Percentiles rank a stretch among this genome's conserved stretches.
Evolutionary conservation across 2,797 vertebrate species (phyloP).

Genomic region (Phoxinus dragarum): DNA sequence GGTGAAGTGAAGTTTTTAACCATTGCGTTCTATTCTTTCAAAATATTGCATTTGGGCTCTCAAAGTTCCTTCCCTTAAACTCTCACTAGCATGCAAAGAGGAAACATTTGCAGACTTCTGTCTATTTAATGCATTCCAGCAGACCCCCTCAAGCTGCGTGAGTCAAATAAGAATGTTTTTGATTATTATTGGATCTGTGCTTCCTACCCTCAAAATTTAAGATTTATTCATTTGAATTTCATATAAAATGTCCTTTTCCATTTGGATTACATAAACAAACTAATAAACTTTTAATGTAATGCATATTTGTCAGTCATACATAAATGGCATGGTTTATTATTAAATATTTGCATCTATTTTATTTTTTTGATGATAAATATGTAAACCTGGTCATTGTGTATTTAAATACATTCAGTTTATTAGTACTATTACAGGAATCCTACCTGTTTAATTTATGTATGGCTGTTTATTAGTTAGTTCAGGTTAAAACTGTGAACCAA

Average conservation of each 20-base stretch:
- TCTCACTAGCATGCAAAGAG: conserved; percentile 32
- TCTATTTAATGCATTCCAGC: conserved; percentile 43
- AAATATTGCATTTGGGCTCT: conserved; percentile 26
- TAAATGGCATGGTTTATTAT: neutral
- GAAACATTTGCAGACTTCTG: conserved; percentile 16
- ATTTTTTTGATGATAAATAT: neutral
- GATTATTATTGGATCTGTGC: conserved; percentile 21
- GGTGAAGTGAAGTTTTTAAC: conserved; percentile 14
- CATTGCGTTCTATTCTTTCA: neutral
- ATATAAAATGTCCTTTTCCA: neutral
- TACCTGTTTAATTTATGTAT: neutral
- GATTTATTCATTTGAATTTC: neutral
- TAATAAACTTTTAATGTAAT: neutral
- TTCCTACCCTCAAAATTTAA: neutral
- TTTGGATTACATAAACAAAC: neutral
- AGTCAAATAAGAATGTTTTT: conserved; percentile 43
- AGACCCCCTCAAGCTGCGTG: neutral
- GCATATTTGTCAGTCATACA: neutral
- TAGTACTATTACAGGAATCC: neutral
- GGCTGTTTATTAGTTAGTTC: neutral
- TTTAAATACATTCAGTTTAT: neutral
- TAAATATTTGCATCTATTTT: neutral
- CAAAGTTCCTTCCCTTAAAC: conserved; percentile 8
- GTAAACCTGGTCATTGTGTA: neutral
- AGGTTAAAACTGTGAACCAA: neutral